Conservation (phyloP, 30 jellyfish, hydroid and myxozoan species). For the Aurelia sp. region DNA sequence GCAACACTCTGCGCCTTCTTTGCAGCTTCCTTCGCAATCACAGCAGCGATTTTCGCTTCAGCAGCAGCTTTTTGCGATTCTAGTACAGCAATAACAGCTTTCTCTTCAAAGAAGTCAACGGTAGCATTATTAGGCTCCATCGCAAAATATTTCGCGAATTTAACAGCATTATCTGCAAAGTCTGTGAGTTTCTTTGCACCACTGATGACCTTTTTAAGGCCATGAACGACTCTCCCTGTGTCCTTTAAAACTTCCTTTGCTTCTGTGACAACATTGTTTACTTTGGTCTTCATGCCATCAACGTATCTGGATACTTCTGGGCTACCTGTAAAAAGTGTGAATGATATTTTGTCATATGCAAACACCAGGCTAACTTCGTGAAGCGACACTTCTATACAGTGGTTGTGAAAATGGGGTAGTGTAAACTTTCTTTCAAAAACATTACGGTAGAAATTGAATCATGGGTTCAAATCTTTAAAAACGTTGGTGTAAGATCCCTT, state of each 20-base stretch:
- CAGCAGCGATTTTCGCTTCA: slow-evolving; percentile 87
- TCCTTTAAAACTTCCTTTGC: slow-evolving; percentile 72
- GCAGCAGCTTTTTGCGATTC: slow-evolving; percentile 93
- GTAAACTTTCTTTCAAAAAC: too few relatives aligned
- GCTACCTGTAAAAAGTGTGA: slow-evolving; percentile 1
- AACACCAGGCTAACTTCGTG: too few relatives aligned
- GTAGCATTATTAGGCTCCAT: slow-evolving; percentile 90
- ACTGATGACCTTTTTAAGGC: slow-evolving; percentile 70
- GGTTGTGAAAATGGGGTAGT: too few relatives aligned
- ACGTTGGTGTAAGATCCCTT: too few relatives aligned
- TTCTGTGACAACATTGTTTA: slow-evolving; percentile 74
- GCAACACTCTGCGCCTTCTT: slow-evolving; percentile 46
- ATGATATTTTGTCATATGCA: too few relatives aligned
- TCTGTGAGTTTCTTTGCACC: slow-evolving; percentile 77
- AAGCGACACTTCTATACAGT: too few relatives aligned
- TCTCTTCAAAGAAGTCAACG: slow-evolving; percentile 87
- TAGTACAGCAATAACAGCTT: slow-evolving; percentile 89
- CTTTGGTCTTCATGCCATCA: slow-evolving; percentile 46
- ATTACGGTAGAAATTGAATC: too few relatives aligned
- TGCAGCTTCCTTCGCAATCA: slow-evolving; percentile 74
- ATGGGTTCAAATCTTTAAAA: too few relatives aligned
- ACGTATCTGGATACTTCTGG: slow-evolving; percentile 29
- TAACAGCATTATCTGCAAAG: slow-evolving; percentile 85
- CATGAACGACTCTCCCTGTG: slow-evolving; percentile 80
- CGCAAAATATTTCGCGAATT: slow-evolving; percentile 86